Percentiles rank a stretch among this genome's conserved stretches.
These are phyloP conservation scores for Plebejus anna DNA, from an alignment of 2,888 invertebrate genomes.

Conservation along the genomic window DNA sequence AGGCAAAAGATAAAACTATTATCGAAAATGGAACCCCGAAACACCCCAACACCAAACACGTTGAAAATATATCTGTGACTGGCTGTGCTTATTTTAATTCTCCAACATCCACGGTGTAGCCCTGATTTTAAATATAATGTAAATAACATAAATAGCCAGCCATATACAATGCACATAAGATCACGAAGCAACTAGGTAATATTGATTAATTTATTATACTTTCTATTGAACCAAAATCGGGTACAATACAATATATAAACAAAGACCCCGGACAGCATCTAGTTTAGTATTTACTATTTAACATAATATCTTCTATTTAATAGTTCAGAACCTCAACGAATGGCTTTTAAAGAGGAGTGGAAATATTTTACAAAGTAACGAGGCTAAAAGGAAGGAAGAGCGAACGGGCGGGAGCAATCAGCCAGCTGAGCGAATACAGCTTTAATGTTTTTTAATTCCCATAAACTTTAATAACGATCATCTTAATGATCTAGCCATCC, in stretches of 20 bases:
- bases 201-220: neutral
- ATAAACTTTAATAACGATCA: neutral
- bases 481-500: neutral
- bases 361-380: slow-evolving; percentile 10
- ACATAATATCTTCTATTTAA: neutral
- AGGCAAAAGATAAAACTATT: no score
- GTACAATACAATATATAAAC: neutral
- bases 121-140: no score
- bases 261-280: neutral
- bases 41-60: no score
- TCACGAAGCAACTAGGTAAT: neutral
- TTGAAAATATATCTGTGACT: no score
- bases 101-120: no score
- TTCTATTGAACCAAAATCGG: no score
- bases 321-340: neutral
- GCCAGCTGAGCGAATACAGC: neutral
- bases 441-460: neutral
- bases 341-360: neutral
- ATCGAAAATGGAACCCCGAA: no score
- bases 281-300: neutral
- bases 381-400: neutral
- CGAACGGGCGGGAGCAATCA: neutral
- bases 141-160: no score
- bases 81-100: no score
- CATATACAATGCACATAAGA: no score